A percentile compares a stretch with the other conserved stretches of the same genome.
Conservation (phyloP, 2,797 vertebrate genomes). For the Semotilus atromaculatus region DNA sequence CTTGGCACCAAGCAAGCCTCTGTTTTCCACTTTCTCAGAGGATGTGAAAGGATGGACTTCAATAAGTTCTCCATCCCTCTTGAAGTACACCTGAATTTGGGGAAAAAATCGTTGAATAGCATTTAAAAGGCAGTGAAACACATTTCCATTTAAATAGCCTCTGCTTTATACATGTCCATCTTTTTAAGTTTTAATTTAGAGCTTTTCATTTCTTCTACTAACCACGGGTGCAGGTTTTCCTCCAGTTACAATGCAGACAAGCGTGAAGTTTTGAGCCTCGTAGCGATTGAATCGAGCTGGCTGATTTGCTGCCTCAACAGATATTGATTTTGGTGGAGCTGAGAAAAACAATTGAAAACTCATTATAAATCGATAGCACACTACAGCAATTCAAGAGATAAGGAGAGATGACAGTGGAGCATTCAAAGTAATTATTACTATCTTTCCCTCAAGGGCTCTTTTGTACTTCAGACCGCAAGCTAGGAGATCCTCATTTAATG, state of each 20-base stretch:
- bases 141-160: conserved; percentile 1
- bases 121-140: background rate
- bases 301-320: conserved; percentile 84
- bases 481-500: conserved; percentile 30
- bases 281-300: conserved; percentile 91
- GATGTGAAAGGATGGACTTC: conserved; percentile 80
- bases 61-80: conserved; percentile 88
- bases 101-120: background rate
- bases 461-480: conserved; percentile 19
- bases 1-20: conserved; percentile 66
- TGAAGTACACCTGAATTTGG: conserved; percentile 89
- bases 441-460: conserved; percentile 13
- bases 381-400: conserved; percentile 19
- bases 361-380: background rate
- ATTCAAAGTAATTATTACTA: conserved; percentile 32
- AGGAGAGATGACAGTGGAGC: conserved; percentile 10
- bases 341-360: conserved; percentile 39
- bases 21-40: conserved; percentile 59
- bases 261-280: conserved; percentile 93
- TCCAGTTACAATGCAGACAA: conserved; percentile 90
- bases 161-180: background rate
- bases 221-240: conserved; percentile 91
- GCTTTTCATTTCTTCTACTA: conserved; percentile 61
- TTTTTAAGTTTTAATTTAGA: background rate
- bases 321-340: conserved; percentile 93